Evolutionary conservation across 2,113 vertebrate species (phyloP), one percentile per base, ranked within the genome.

Genomic region (Sclerurus mexicanus): DNA sequence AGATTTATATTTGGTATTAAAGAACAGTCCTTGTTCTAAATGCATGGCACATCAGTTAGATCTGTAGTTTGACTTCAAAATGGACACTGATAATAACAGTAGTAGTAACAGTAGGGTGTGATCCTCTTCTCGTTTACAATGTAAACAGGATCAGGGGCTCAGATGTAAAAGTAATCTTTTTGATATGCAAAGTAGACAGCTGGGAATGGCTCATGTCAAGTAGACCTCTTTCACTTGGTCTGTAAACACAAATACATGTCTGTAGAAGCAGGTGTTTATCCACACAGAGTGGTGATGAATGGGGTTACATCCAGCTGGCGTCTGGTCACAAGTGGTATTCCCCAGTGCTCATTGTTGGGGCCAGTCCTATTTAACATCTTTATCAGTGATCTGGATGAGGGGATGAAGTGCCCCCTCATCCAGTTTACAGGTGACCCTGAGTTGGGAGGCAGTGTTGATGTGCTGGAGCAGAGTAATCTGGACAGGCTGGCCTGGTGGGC

Each of bases 321-420:
- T 12, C 31, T 49, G 40, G 31, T 62, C 35, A 42, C 30, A 14
- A 21, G 18, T 17, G 5, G 10, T 67, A 25, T 42, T 55, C n/a
- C 30, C 22, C 60, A 55, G 22, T 19, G 31, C 18, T 62, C 25
- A 37, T 14, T 86, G 31, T 33, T 49, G 17, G 15, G 7, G 10
- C n/a, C 31, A 60, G n/a, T 42, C 23, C 40, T 55, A 35, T 67
- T 33, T 20, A 31, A 16, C 59, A 16, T 23, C 52, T 67, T 47
- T 17, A 28, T 67, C 12, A 37, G 1, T 86, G 31, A 31, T 47
- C 30, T 37, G 24, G 27, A 18, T 24, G 7, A 62, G 14, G 12
- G 25, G 7, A 42, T 60, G 0, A 0, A 53, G 14, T 40, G 21
- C 28, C 31, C 25, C 15, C 16, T 74, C 12, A 18, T 14, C 24